Evolutionary conservation across 2,113 vertebrate genomes (phyloP), one percentile per base, ranked within the genome.

Genomic region (Menidia beryllina): DNA sequence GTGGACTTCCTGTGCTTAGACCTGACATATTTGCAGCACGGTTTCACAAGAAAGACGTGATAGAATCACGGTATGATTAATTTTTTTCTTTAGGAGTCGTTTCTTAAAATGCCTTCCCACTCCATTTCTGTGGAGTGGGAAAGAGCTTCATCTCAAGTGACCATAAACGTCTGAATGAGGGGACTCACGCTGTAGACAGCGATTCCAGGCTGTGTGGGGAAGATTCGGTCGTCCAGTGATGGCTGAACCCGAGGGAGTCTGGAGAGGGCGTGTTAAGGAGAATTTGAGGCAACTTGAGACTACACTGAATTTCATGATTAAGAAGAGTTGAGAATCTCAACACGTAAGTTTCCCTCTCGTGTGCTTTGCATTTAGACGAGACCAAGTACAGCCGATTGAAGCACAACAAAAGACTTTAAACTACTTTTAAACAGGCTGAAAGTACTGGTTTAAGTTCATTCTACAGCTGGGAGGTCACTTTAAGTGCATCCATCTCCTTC

Each of bases 151-250:
- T 45, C 41, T 4, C 17, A 45, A 45, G n/a, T 45, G 19, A 45
- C 41, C 41, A 24, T 17, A n/a, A n/a, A 55, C 25, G 9, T 25
- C 10, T 23, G 59, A 56, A 26, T 65, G 59, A 30, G 30, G 73
- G 71, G 72, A 93, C 92, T 94, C 83, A 94, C 93, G 75, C 91
- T 92, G 81, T 94, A 94, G 72, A 95, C 88, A 70, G 94, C 72
- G 47, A 94, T 88, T 63, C 91, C 92, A 45, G 93, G 81, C 87
- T 93, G 94, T 59, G 92, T 62, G 55, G 91, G 66, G 86, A 93
- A 95, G 91, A 95, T 86, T 59, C 92, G 88, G 2, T 95, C 93
- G 19, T 95, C 94, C 83, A 94, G 86, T 25, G 92, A 87, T 34
- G 87, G 81, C 75, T 91, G 91, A 85, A 91, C 91, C 41, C 93